These are phyloP conservation scores for Mythimna lalbum DNA, from an alignment of 2,888 invertebrate genomes.

Conservation along the genomic window DNA sequence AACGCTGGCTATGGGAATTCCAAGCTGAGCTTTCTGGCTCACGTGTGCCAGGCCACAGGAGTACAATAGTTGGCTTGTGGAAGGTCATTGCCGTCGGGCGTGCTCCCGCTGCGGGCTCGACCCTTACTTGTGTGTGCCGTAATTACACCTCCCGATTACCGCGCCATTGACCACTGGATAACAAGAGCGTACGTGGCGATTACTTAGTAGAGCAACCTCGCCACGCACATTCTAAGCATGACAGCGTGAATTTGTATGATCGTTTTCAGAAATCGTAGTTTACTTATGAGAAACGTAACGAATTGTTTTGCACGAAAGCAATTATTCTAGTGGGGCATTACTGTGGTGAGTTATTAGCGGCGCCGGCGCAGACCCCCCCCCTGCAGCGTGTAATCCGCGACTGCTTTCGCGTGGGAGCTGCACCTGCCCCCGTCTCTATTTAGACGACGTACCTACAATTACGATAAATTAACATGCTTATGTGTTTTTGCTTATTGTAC, in stretches of 20 bases:
- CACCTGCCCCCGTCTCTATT: constrained; percentile 71
- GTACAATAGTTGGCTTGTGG: constrained; percentile 48
- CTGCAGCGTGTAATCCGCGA: constrained; percentile 64
- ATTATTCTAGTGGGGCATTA: constrained; percentile 42
- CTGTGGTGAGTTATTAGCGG: constrained; percentile 47
- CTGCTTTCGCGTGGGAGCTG: constrained; percentile 76
- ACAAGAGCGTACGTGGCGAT: constrained; percentile 50
- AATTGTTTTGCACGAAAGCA: constrained; percentile 37
- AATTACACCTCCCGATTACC: constrained; percentile 69
- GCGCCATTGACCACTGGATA: constrained; percentile 56
- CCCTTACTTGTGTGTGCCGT: constrained; percentile 61
- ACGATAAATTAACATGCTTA: constrained; percentile 74
- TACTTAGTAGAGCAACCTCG: constrained; percentile 48
- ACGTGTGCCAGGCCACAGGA: constrained; percentile 42
- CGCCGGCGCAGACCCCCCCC: constrained; percentile 43
- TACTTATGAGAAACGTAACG: constrained; percentile 35
- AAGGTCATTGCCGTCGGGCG: constrained; percentile 60
- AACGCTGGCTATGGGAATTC: constrained; percentile 50
- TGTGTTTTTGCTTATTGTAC: constrained; percentile 73
- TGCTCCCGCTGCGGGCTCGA: constrained; percentile 56
- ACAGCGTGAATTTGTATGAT: constrained; percentile 13
- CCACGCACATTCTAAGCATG: constrained; percentile 38
- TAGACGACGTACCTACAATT: constrained; percentile 71
- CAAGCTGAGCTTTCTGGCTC: constrained; percentile 36
- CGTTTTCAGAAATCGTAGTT: constrained; percentile 32